Base-by-base conservation (phyloP, 2,797 vertebrate genomes). In the Carcharodon carcharias region DNA sequence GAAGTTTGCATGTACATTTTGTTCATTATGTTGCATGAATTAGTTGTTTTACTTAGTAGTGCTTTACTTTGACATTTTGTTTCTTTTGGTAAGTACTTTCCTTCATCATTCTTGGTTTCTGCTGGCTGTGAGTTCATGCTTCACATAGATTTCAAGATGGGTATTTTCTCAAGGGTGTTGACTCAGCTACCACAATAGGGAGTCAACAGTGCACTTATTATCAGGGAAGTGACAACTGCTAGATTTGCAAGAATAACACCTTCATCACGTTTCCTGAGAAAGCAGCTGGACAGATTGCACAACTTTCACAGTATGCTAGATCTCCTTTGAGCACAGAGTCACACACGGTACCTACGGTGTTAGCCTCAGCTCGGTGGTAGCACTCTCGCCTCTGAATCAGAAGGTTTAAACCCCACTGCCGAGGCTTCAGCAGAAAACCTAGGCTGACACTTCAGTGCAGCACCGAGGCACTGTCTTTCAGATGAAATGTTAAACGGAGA, bases 241-340 rank as follows among this genome's bases (percentile, higher is more conserved):
- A 63, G 61, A n/a, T 40, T 63, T 92, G 89, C 89, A 92, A 92
- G 89, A 58, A 35, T 92, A 11, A 61, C 58, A 61, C 89, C 58
- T 92, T 93, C 91, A 93, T 93, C 91, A 45, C 21, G 63, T 67
- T 93, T 93, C 61, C 61, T 67, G n/a, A 40, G 91, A 21, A 93
- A 93, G 91, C 91, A 93, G 91, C n/a, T 93, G 61, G 91, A 93
- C 91, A 45, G n/a, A 67, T 65, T 40, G 63, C 91, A 93, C 61
- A 67, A 1, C n/a, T 45, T 67, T 45, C 61, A 40, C 61, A 67
- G 91, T 67, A n/a, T 45, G 61, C n/a, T 65, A 8, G 16, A 40
- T 21, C 91, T 93, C n/a, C n/a, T 11, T 65, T 35, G 7, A 45
- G 7, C 26, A 35, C 73, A 85, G 31, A 65, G 91, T 67, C 91